Evolutionary conservation across 2,888 invertebrate genomes (phyloP).

Genomic region (Mamestra brassicae): DNA sequence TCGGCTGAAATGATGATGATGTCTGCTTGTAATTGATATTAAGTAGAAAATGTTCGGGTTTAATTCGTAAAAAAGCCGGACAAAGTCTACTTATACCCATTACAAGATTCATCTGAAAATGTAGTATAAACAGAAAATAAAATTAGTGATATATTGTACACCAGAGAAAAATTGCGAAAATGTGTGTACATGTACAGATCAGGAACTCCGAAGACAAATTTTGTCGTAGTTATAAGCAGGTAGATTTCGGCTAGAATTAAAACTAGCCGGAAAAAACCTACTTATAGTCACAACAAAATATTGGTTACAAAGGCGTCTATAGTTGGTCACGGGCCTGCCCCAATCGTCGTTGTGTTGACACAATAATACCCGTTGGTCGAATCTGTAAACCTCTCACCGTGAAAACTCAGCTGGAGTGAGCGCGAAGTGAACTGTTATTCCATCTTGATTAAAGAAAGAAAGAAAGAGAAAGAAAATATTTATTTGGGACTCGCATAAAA

Average conservation of each 20-base stretch:
- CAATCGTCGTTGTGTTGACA: neutral
- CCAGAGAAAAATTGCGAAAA: neutral
- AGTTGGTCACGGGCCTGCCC: neutral
- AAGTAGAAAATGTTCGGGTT: constrained; percentile 54
- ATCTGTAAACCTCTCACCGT: too few relatives aligned
- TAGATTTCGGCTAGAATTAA: constrained; percentile 43
- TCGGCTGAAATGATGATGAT: neutral
- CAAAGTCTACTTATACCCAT: constrained; percentile 54
- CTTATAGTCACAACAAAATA: constrained; percentile 45
- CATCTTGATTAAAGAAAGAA: too few relatives aligned
- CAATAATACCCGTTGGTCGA: too few relatives aligned
- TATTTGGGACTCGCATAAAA: too few relatives aligned
- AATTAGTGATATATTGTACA: neutral
- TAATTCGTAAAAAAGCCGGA: constrained; percentile 41
- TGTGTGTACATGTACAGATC: neutral
- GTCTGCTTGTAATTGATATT: constrained; percentile 22
- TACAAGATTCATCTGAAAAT: constrained; percentile 16
- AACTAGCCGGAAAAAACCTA: constrained; percentile 53
- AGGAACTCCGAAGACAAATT: neutral
- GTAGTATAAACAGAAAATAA: neutral
- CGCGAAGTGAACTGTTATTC: too few relatives aligned
- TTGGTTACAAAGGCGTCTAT: neutral
- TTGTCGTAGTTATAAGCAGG: constrained; percentile 51
- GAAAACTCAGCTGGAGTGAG: too few relatives aligned
- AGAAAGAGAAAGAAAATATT: too few relatives aligned